Base-by-base conservation (phyloP, 2,113 vertebrate genomes). In the Hyperoodon ampullatus region DNA sequence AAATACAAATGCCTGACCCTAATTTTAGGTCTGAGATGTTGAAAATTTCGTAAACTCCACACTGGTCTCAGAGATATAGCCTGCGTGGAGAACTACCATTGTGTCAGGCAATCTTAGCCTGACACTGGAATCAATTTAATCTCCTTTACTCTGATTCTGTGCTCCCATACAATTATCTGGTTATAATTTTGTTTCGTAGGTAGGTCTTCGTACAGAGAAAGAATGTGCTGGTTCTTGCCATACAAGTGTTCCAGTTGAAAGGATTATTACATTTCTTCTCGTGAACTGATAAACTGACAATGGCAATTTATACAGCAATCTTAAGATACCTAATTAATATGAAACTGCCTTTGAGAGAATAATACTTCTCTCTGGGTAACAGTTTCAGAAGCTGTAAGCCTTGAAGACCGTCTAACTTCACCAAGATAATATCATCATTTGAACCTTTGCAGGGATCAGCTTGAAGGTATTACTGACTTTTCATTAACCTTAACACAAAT, bases 401-500 rank as follows among this genome's bases (percentile, higher is more conserved):
- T 88, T 61, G 26, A 93, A 90, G 42, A 53, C 16, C 60, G 68
- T 39, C n/a, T 94, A 58, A 83, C 44, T 84, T 94, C 50, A 71
- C 19, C 33, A 80, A 90, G 63, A 75, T 65, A 55, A 78, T 61
- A 30, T 35, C 39, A 85, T 74, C n/a, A 70, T 63, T 61, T 44
- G 42, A 53, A 24, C 6, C 35, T 90, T 42, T 72, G 33, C 61
- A 72, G 21, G 33, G 8, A 16, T 94, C 75, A 60, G 35, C 12
- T 50, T n/a, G 1, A 28, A 89, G 44, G 44, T 89, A 42, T 70
- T 80, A 71, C 63, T 88, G 39, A 50, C 28, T 86, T 95, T 94
- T 87, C 44, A 61, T 89, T 74, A 94, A 87, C 28, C 39, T 63
- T 93, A 58, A 77, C 30, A 74, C 58, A 95, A 75, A 81, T 84